Conservation (phyloP, 2,888 invertebrate species). For the Xanthia icteritia region DNA sequence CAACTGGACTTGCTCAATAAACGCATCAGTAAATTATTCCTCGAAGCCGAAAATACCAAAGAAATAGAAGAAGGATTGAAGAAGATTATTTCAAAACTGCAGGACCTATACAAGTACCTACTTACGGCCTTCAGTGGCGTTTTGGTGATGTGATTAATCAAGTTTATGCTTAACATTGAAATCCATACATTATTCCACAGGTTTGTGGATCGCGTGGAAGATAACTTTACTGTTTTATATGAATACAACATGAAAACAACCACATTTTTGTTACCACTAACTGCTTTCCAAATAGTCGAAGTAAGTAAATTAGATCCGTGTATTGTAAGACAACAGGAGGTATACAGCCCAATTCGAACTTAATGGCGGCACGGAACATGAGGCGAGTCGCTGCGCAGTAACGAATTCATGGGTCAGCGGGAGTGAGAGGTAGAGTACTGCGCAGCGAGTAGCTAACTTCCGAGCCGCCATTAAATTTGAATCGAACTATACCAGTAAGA, state of each 20-base stretch:
- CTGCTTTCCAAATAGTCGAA: conserved; percentile 79
- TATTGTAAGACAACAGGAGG: too few species aligned
- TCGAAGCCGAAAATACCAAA: conserved; percentile 56
- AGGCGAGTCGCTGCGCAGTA: too few species aligned
- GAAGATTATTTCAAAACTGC: conserved; percentile 75
- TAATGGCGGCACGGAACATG: too few species aligned
- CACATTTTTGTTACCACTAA: conserved; percentile 78
- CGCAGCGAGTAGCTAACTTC: too few species aligned
- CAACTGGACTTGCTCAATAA: conserved; percentile 78
- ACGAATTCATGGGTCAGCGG: too few species aligned
- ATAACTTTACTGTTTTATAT: conserved; percentile 74
- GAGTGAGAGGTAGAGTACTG: too few species aligned
- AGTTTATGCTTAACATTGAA: background rate
- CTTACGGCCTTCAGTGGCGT: conserved; percentile 47
- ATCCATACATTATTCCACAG: conserved; percentile 67
- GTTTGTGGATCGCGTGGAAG: conserved; percentile 71
- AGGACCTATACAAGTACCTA: conserved; percentile 76
- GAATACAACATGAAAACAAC: conserved; percentile 82
- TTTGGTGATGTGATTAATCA: background rate
- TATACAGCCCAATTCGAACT: too few species aligned
- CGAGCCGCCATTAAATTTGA: too few species aligned
- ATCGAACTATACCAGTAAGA: too few species aligned
- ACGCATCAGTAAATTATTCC: conserved; percentile 73
- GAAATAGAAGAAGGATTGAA: conserved; percentile 73
- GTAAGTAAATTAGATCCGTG: conserved; percentile 63